These are phyloP conservation scores for Cydia pomonella DNA, from an alignment of 1,140 invertebrate genomes.

Conservation along the genomic window DNA sequence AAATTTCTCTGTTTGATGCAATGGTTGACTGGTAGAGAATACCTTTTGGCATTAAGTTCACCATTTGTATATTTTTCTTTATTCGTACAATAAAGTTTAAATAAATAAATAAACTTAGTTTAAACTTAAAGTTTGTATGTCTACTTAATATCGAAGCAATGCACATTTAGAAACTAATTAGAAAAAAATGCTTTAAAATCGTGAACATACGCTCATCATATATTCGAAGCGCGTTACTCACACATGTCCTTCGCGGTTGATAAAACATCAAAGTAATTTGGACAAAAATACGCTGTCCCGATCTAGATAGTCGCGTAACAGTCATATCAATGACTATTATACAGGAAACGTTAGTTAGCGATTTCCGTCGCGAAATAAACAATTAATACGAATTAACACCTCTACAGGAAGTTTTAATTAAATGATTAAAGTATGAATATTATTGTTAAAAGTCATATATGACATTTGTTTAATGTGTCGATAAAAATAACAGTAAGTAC, in stretches of 20 bases:
- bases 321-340: constrained; percentile 22
- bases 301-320: constrained; percentile 27
- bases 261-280: constrained; percentile 3
- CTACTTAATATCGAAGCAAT: too few relatives aligned
- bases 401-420: constrained; percentile 7
- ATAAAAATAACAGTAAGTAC: too few relatives aligned
- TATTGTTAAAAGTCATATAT: not conserved
- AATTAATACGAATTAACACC: constrained; percentile 31
- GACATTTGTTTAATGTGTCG: too few relatives aligned
- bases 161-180: too few relatives aligned
- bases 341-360: constrained; percentile 26
- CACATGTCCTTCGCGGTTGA: constrained; percentile 1
- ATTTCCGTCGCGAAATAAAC: constrained; percentile 24
- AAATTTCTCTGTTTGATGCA: too few relatives aligned
- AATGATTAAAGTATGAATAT: not conserved
- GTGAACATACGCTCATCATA: not conserved
- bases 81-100: too few relatives aligned
- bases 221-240: not conserved
- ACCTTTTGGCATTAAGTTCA: too few relatives aligned
- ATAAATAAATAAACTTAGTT: too few relatives aligned
- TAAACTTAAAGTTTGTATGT: too few relatives aligned
- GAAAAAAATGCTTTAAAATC: too few relatives aligned
- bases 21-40: too few relatives aligned
- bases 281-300: not conserved
- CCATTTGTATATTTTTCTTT: too few relatives aligned